Base-by-base conservation (phyloP, 2,888 invertebrate species). In the Athetis lepigone region DNA sequence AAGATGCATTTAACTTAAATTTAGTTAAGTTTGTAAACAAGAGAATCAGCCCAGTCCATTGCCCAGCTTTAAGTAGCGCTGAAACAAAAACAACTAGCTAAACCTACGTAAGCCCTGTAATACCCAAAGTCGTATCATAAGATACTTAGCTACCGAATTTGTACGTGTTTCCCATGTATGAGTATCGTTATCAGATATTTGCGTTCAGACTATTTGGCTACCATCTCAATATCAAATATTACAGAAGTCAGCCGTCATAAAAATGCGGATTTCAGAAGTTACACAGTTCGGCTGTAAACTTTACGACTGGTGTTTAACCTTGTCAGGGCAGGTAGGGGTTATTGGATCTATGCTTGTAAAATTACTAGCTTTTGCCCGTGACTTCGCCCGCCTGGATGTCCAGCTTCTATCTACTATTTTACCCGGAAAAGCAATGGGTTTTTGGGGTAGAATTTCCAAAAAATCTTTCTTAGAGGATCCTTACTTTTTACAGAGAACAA, bases 161-260 rank as follows among this genome's bases (percentile, higher is more conserved):
- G 18, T 33, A 19, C 29, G 29, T 40, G 51, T 39, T 71, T 51
- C 36, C 23, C 33, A 29, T 23, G 9, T 13, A 29, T 19, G 23
- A 50, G 42, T 33, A 40, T 5, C 18, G 50, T 66, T 69, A 72
- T 72, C 72, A 57, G 58, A 21, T 16, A 18, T 27, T 25, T 36
- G 23, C 4, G n/a, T 36, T 36, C 27, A 42, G 4, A 51, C 19
- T 73, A 64, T 69, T 73, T 73, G 57, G 49, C 40, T 58, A 69
- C 21, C 58, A 72, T 57, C 68, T 75, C 63, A 46, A 76, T 63
- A 68, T 47, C 51, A 74, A 68, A 75, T 49, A 75, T 45, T 59
- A 76, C 63, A 64, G 68, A 60, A 76, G 63, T 54, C 51, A 46
- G 16, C 29, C 23, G 33, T 59, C 37, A 33, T 68, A 66, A 69